These are phyloP conservation scores for Saturnia japonica DNA, from an alignment of 2,888 invertebrate genomes.

Conservation along the genomic window DNA sequence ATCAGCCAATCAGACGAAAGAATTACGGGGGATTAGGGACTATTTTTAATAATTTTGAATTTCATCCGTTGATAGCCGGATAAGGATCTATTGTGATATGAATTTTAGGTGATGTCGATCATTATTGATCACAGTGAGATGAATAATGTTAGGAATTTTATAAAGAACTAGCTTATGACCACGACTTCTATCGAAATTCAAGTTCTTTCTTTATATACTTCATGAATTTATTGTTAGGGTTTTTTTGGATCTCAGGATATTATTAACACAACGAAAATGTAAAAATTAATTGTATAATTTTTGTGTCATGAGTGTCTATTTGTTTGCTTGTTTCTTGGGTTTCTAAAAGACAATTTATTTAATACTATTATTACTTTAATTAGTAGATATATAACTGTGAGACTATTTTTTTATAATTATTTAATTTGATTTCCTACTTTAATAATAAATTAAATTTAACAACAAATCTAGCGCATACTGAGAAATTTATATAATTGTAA, in stretches of 20 bases:
- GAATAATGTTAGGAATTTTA: neutral
- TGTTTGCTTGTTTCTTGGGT: neutral
- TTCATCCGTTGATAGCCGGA: neutral
- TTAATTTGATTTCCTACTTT: too few relatives aligned
- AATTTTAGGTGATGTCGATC: neutral
- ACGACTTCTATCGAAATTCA: neutral
- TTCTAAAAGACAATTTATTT: too few relatives aligned
- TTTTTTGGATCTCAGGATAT: neutral
- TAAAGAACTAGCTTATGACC: neutral
- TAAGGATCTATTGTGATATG: neutral
- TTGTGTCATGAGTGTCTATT: neutral
- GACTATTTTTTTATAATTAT: too few relatives aligned
- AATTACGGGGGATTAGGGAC: neutral
- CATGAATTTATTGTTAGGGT: neutral
- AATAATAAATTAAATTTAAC: too few relatives aligned
- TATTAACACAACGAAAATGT: neutral
- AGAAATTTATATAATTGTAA: too few relatives aligned
- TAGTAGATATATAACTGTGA: too few relatives aligned
- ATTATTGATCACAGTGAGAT: neutral
- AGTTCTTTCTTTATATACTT: neutral
- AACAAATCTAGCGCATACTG: too few relatives aligned
- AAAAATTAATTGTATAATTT: neutral
- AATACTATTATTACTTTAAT: too few relatives aligned
- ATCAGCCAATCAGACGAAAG: constrained; percentile 6
- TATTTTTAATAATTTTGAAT: neutral